Evolutionary conservation across 2,113 vertebrate species (phyloP).

Genomic region (Coptodon rendalli): DNA sequence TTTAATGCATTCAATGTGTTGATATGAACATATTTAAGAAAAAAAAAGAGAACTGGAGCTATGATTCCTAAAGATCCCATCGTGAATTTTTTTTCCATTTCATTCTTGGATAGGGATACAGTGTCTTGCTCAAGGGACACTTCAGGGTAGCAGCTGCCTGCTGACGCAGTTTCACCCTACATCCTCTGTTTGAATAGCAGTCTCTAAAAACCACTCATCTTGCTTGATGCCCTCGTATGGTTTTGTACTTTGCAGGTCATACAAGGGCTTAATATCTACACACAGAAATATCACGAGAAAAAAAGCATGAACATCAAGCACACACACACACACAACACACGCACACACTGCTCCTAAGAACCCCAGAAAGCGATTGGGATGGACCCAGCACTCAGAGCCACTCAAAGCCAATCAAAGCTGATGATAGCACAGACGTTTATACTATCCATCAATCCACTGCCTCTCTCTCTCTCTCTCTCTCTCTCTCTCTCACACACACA

Average conservation of each 20-base stretch:
- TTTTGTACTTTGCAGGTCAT: not conserved
- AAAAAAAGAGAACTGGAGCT: not conserved
- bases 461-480: not conserved
- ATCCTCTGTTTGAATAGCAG: constrained; percentile 2
- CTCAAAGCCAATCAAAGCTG: constrained; percentile 68
- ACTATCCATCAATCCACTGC: constrained; percentile 20
- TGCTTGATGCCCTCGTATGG: not conserved
- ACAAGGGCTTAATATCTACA: not conserved
- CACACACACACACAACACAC: not conserved
- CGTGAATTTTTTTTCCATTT: not conserved
- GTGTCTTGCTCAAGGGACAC: not conserved
- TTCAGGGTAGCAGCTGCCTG: not conserved
- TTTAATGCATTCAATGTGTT: not conserved
- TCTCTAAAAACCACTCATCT: constrained; percentile 8
- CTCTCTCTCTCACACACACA: not conserved
- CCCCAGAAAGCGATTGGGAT: constrained; percentile 45
- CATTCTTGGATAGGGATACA: not conserved
- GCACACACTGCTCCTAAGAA: not conserved
- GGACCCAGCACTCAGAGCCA: constrained; percentile 61
- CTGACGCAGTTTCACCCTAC: not conserved
- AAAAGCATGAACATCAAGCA: not conserved
- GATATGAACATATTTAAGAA: not conserved
- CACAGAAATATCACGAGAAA: not conserved
- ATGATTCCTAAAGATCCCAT: not conserved
- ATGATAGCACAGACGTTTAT: constrained; percentile 47